Conservation (phyloP, 2,888 invertebrate genomes). For the Flabesymbios commensalis region DNA sequence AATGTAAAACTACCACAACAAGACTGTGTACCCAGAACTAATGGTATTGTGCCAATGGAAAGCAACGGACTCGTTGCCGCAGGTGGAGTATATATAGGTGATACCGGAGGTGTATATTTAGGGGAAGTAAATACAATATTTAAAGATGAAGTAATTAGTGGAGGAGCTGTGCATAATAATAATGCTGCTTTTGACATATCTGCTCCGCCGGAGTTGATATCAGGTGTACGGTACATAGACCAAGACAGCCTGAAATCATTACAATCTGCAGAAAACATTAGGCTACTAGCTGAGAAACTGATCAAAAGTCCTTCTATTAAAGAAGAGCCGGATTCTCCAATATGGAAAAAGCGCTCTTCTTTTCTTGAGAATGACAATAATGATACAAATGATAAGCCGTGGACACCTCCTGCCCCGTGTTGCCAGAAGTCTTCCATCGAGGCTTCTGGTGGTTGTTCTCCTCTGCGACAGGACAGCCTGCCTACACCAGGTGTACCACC, state of each 20-base stretch:
- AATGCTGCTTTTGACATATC: too few relatives aligned
- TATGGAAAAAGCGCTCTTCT: conserved; percentile 41
- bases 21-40: too few relatives aligned
- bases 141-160: too few relatives aligned
- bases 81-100: too few relatives aligned
- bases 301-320: not conserved
- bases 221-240: conserved; percentile 54
- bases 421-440: not conserved
- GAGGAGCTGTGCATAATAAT: too few relatives aligned
- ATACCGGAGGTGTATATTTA: too few relatives aligned
- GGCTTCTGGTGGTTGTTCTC: not conserved
- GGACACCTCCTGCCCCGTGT: not conserved
- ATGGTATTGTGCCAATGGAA: too few relatives aligned
- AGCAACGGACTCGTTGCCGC: too few relatives aligned
- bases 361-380: not conserved
- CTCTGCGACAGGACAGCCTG: not conserved
- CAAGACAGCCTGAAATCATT: conserved; percentile 53
- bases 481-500: not conserved
- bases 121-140: too few relatives aligned
- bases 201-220: conserved; percentile 41
- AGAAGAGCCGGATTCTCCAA: conserved; percentile 34
- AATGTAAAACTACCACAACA: too few relatives aligned
- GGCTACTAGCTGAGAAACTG: conserved; percentile 38
- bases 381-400: not conserved
- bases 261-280: conserved; percentile 44